Base-by-base conservation (phyloP, 2,888 invertebrate genomes). In the Leptura quadrifasciata region DNA sequence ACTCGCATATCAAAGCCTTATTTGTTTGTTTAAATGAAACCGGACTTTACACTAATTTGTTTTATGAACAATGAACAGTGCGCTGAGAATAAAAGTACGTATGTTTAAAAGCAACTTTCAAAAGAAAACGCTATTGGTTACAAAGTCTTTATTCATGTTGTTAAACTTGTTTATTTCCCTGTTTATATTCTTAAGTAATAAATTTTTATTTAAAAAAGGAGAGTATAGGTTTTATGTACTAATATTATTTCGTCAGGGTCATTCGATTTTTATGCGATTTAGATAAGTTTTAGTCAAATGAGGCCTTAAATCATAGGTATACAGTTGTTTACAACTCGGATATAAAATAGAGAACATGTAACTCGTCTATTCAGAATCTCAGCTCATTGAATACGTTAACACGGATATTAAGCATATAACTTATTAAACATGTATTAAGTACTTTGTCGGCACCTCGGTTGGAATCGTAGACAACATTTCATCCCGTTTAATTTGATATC, bases 401-500 rank as follows among this genome's bases (percentile, higher is more conserved):
- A 75, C 47, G 72, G 54, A 72, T 72, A 67, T 75, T 75, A 52
- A 35, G 21, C 57, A 24, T 57, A 71, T 68, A 57, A 72, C 75
- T 75, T 72, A 75, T 55, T 71, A 39, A 54, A 24, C 39, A 54
- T 39, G 52, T 47, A 65, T 70, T 21, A 31, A 75, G 58, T 35
- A 68, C 75, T 72, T 75, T 75, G 75, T 75, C 75, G 72, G 72
- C 72, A 75, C 54, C 67, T 75, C 21, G 35, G 31, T 1, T 24
- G n/a, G 55, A 31, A 18, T 35, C 24, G 15, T 65, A 24, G 57
- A 69, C 70, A 64, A 75, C 31, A 39, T 72, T 54, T 12, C 20
- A 54, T 35, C 12, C 27, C 52, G 67, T 52, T 61, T 65, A 60
- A 58, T 72, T 47, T 55, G 24, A 68, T 72, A 72, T 55, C 67